Conservation (phyloP, 2,888 invertebrate species). For the Lucinisca nassula region DNA sequence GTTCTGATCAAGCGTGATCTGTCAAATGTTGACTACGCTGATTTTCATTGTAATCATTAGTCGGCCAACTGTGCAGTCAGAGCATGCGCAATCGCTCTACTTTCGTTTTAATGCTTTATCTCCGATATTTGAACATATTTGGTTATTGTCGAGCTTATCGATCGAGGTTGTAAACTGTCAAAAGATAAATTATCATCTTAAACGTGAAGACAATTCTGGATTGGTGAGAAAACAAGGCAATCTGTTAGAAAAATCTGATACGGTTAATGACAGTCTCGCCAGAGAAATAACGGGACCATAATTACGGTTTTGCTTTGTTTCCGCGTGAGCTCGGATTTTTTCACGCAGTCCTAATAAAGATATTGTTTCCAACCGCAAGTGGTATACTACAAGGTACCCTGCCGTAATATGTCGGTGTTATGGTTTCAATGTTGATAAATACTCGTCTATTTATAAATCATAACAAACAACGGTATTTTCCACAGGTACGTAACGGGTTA, state of each 20-base stretch:
- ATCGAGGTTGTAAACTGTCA: slow-evolving; percentile 30
- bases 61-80: slow-evolving; percentile 74
- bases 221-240: slow-evolving; percentile 59
- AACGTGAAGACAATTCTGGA: slow-evolving; percentile 10
- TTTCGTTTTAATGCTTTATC: slow-evolving; percentile 63
- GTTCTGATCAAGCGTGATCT: background rate
- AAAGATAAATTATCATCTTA: slow-evolving; percentile 5
- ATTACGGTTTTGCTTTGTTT: background rate
- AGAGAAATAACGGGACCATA: background rate
- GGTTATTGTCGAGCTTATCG: slow-evolving; percentile 51
- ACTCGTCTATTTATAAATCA: no score
- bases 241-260: slow-evolving; percentile 68
- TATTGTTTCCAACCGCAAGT: no score
- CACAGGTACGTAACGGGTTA: no score
- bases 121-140: slow-evolving; percentile 43
- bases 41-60: background rate
- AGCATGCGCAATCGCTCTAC: slow-evolving; percentile 74
- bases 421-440: no score
- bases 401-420: no score
- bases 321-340: background rate
- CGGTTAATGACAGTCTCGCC: background rate
- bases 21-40: background rate
- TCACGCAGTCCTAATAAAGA: background rate
- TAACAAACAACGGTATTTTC: no score
- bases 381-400: no score